Base-by-base conservation (phyloP, 2,888 invertebrate species). In the Chaitophorus viminalis region DNA sequence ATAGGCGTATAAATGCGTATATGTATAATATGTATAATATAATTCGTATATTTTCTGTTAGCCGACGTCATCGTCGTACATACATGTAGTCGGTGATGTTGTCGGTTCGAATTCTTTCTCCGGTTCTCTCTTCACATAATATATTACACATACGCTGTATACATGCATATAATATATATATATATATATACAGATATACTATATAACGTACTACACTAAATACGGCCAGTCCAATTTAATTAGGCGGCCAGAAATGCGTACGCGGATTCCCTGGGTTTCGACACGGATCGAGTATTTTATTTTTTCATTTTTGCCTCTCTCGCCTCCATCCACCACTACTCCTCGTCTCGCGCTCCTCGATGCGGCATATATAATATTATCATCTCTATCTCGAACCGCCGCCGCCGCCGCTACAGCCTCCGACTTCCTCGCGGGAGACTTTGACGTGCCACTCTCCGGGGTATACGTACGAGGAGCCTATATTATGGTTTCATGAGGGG, bases 401-500 rank as follows among this genome's bases (percentile, higher is more conserved):
- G 60, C 60, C 60, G 18, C 31, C 29, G 72, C 21, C 76, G 9
- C 46, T 29, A 46, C 31, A 31, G 77, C 39, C 65, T 65, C 21
- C 68, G 76, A 76, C 83, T 76, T 76, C 75, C 39, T 84, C 84
- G 76, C 76, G 84, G 76, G 76, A 84, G 65, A 76, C 65, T 84
- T 84, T 52, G 31, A 84, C 84, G 84, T 76, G 76, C 84, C 76
- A 68, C 75, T 76, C 76, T 76, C 76, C 65, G 74, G 78, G 68
- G 68, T n/a, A 14, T 68, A 68, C n/a, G 33, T 33, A 11, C 31
- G 31, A 68, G 21, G 68, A 29, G 25, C n/a, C 29, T 8, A 8
- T 8, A 29, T 9, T 9, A 9, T 9, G 9, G 68, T 68, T 9
- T n/a, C n/a, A 9, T 29, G 68, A 29, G 9, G 29, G 68, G 68